Evolutionary conservation across 2,797 vertebrate genomes (phyloP).

Genomic region (Potorous gilbertii): DNA sequence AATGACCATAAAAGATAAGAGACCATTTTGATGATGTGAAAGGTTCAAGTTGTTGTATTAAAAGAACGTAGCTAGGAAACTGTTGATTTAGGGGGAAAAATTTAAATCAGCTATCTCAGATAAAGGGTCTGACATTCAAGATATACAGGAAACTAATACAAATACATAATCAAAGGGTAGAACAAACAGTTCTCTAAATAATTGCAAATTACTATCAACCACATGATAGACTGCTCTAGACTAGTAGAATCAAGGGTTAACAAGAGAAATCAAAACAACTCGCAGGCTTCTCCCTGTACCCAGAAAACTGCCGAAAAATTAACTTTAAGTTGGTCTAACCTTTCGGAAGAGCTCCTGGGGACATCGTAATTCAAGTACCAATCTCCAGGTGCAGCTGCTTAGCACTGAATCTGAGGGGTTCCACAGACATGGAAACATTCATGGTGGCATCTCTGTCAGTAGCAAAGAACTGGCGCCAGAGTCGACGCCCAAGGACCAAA

Average conservation of each 20-base stretch:
- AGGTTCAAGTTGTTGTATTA: neutral
- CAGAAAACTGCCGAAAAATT: neutral
- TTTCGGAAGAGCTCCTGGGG: neutral
- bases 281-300: neutral
- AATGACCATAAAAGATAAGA: neutral
- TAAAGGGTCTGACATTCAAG: neutral
- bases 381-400: too few relatives aligned
- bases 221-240: neutral
- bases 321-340: neutral
- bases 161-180: neutral
- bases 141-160: neutral
- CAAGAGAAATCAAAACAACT: neutral
- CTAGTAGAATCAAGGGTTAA: neutral
- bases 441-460: accelerated
- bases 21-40: neutral
- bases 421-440: neutral
- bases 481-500: neutral
- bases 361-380: neutral
- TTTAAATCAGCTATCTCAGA: neutral
- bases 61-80: neutral
- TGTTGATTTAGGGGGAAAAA: neutral
- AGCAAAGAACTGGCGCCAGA: neutral
- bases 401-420: too few relatives aligned
- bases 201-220: neutral
- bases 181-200: neutral